Evolutionary conservation across 2,888 invertebrate genomes (phyloP), one percentile per base, ranked within the genome.

Genomic region (Malacosoma neustria): DNA sequence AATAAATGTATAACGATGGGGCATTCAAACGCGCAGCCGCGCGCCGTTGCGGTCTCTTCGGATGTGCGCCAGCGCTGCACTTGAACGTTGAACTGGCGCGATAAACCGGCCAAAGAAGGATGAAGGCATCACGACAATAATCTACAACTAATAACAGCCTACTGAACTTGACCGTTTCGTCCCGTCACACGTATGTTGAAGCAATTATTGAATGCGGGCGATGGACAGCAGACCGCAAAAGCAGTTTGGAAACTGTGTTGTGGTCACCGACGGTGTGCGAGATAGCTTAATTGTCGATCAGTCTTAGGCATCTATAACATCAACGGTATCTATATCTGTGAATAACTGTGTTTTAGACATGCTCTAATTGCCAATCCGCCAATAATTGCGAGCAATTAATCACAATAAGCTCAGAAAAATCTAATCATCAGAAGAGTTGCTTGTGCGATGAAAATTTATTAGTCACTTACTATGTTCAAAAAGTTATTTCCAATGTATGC

Each of bases 31-130:
- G 69, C 67, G 70, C 74, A 63, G 57, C 72, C 67, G 65, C 62
- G 64, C 66, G 54, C 59, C 55, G 46, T 49, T 55, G 58, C 71
- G 57, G 66, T 58, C 71, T 64, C 65, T 66, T 55, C 55, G 58
- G 69, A 66, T 76, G 72, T 81, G 80, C 77, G 77, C 50, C 56
- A 51, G 70, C 72, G 70, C 66, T 74, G 77, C 76, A 76, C 76
- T 73, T 80, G 75, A 77, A 65, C 80, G 69, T 74, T 75, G 77
- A 80, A 81, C 81, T 73, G 72, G 61, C 69, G 55, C 57, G 62
- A 33, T 54, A 59, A 76, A 63, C 65, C 77, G 63, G 29, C 65
- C 65, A 41, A 49, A 42, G 34, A 41, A 38, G 42, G 54, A 50
- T 50, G 61, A 37, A 32, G 49, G 33, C 46, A 38, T 30, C 44